Evolutionary conservation across 2,797 vertebrate genomes (phyloP).

Genomic region (Lutjanus argentimaculatus): DNA sequence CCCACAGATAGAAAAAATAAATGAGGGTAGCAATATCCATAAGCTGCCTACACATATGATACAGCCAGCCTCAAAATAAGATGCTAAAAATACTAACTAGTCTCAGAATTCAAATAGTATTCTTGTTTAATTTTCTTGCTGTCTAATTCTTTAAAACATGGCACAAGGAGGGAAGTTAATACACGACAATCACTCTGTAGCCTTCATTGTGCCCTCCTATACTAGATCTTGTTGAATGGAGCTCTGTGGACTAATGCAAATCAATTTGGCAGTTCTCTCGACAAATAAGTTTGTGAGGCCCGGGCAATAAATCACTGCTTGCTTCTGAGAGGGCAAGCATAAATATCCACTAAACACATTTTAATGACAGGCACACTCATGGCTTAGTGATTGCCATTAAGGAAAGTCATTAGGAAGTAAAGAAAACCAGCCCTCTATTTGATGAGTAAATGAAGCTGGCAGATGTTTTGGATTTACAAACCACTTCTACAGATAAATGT

Average conservation of each 20-base stretch:
- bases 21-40: background rate
- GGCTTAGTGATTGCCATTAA: conserved; percentile 68
- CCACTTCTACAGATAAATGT: conserved; percentile 62
- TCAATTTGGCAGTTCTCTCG: conserved; percentile 50
- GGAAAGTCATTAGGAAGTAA: conserved; percentile 67
- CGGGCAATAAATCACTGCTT: conserved; percentile 56
- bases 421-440: conserved; percentile 61
- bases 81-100: conserved; percentile 24
- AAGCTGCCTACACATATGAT: conserved; percentile 11
- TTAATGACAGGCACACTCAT: conserved; percentile 73
- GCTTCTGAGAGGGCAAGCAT: conserved; percentile 59
- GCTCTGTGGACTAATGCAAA: conserved; percentile 41
- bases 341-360: conserved; percentile 77
- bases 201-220: background rate
- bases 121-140: conserved; percentile 19
- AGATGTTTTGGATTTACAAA: conserved; percentile 71
- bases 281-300: conserved; percentile 53
- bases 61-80: background rate
- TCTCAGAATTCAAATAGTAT: conserved; percentile 17
- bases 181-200: background rate
- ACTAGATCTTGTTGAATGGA: conserved; percentile 16
- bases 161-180: conserved; percentile 3
- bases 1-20: conserved; percentile 26
- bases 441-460: conserved; percentile 69
- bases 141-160: conserved; percentile 25